These are phyloP conservation scores for Augochlorella aurata DNA, from an alignment of 2,888 invertebrate species.

Conservation along the genomic window DNA sequence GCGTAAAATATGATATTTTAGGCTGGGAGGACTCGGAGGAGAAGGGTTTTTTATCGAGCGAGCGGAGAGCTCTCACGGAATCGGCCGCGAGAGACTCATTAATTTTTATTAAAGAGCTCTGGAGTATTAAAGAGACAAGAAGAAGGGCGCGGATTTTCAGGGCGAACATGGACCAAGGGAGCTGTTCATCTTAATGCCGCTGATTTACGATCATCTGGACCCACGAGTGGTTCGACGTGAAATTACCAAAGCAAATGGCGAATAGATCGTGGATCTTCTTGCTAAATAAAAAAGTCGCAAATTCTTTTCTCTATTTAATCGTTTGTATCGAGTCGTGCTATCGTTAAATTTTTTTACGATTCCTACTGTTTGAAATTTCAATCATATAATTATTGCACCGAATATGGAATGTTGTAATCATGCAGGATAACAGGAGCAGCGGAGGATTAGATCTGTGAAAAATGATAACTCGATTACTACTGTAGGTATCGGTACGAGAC, in stretches of 20 bases:
- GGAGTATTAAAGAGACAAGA: neutral
- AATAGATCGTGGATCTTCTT: too few relatives aligned
- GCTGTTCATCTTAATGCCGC: neutral
- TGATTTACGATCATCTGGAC: neutral
- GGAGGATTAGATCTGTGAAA: too few relatives aligned
- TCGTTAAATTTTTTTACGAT: too few relatives aligned
- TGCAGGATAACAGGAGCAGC: too few relatives aligned
- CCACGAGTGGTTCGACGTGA: neutral
- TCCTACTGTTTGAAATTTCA: too few relatives aligned
- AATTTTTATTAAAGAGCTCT: conserved; percentile 26
- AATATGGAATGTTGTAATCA: too few relatives aligned
- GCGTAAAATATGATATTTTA: neutral
- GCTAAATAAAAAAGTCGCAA: too few relatives aligned
- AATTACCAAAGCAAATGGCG: neutral
- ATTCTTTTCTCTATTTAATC: too few relatives aligned
- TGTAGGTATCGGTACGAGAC: too few relatives aligned
- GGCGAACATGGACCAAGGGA: neutral
- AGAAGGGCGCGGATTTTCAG: neutral
- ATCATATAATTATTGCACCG: too few relatives aligned
- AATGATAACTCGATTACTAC: too few relatives aligned
- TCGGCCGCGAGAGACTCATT: conserved; percentile 12
- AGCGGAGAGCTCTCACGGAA: neutral
- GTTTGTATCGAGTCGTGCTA: too few relatives aligned
- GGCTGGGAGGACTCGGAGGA: neutral
- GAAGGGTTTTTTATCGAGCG: neutral